A percentile compares a stretch with the other conserved stretches of the same genome.
phyloP scores from a whole-genome alignment of 2,797 vertebrate genomes.

The Mus caroli region DNA sequence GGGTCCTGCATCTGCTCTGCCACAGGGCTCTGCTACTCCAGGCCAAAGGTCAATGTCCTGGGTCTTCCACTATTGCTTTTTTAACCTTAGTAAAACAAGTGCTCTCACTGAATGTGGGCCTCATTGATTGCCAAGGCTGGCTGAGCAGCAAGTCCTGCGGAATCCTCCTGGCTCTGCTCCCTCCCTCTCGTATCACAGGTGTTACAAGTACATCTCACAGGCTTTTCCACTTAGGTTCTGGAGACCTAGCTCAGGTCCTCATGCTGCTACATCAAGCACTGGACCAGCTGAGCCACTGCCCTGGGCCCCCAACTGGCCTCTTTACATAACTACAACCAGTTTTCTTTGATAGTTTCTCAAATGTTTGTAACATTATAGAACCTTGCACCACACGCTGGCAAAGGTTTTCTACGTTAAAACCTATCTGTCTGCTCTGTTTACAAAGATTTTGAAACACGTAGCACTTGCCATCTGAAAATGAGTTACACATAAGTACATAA shows the following conservation, averaged over 20 bases:
- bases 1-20: too few species aligned
- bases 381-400: neutral
- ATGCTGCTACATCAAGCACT: neutral
- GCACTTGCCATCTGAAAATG: neutral
- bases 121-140: neutral
- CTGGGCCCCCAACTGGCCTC: neutral
- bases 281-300: neutral
- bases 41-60: neutral
- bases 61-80: neutral
- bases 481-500: neutral
- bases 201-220: neutral
- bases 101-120: neutral
- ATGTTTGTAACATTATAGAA: neutral
- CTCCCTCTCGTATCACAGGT: neutral
- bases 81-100: neutral
- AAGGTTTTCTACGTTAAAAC: neutral
- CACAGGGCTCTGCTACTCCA: too few species aligned
- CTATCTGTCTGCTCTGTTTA: neutral
- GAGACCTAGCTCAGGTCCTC: neutral
- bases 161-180: neutral
- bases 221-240: neutral
- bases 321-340: constrained; percentile 51
- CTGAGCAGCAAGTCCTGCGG: neutral
- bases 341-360: constrained; percentile 39
- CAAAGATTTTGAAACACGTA: constrained; percentile 45